Conservation (phyloP, 35 echinoderm and acorn worm genomes). For the Nesometra sesokonis region DNA sequence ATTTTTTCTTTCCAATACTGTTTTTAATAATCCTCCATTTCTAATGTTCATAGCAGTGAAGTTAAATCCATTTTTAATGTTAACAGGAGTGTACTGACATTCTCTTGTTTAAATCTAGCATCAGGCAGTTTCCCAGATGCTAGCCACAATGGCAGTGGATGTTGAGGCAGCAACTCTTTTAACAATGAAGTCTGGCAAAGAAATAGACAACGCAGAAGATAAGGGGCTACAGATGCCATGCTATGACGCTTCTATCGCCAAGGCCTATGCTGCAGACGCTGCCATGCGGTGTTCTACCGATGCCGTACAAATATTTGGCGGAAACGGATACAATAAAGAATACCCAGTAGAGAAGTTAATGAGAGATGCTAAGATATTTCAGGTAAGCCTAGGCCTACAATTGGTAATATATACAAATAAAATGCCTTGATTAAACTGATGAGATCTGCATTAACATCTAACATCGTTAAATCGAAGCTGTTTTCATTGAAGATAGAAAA, state of each 20-base stretch:
- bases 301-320: slow-evolving; percentile 91
- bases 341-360: slow-evolving; percentile 95
- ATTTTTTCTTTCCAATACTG: no score
- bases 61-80: no score
- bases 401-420: no score
- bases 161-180: slow-evolving; percentile 64
- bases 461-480: no score
- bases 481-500: no score
- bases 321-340: slow-evolving; percentile 88
- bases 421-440: no score
- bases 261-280: slow-evolving; percentile 66
- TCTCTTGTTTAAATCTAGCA: slow-evolving; percentile 24
- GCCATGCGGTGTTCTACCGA: slow-evolving; percentile 80
- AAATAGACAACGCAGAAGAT: slow-evolving; percentile 66
- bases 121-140: slow-evolving; percentile 75
- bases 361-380: slow-evolving; percentile 96
- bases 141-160: slow-evolving; percentile 88
- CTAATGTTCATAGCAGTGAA: no score
- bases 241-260: slow-evolving; percentile 85
- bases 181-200: slow-evolving; percentile 53
- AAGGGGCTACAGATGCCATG: no score
- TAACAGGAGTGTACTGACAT: no score
- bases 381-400: no score
- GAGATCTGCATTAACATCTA: no score
- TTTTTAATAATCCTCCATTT: no score